phyloP scores from a whole-genome alignment of 2,113 vertebrate species.

The Nothoprocta perdicaria region DNA sequence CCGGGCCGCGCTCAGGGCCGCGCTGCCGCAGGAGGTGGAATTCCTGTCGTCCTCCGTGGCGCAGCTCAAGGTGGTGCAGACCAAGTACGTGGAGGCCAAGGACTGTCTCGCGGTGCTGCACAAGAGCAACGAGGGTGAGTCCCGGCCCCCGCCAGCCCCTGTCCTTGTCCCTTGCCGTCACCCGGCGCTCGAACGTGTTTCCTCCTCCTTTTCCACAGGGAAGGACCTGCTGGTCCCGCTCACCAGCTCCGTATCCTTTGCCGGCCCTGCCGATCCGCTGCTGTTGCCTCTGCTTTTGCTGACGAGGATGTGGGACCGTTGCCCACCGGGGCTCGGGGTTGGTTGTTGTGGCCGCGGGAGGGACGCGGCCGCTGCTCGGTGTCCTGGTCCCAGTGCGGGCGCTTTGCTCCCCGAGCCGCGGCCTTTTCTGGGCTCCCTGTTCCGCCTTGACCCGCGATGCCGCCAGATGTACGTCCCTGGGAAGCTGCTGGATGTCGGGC shows the following conservation, averaged over 20 bases:
- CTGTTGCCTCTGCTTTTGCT: neutral
- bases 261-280: too few species aligned
- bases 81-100: conserved; percentile 93
- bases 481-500: conserved; percentile 86
- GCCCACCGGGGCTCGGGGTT: neutral
- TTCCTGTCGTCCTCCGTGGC: conserved; percentile 92
- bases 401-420: fast-evolving
- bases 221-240: conserved; percentile 92
- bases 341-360: neutral
- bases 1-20: too few species aligned
- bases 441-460: conserved; percentile 73
- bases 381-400: too few species aligned
- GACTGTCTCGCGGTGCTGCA: conserved; percentile 88
- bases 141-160: neutral
- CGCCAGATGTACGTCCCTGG: conserved; percentile 94
- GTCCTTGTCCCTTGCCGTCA: too few species aligned
- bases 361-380: neutral
- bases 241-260: conserved; percentile 95
- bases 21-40: conserved; percentile 82
- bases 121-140: conserved; percentile 87
- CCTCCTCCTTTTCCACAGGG: conserved; percentile 74
- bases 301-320: too few species aligned
- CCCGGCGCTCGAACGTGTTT: neutral
- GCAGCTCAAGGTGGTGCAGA: conserved; percentile 93
- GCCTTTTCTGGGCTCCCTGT: fast-evolving